Conservation (phyloP, 1,140 invertebrate genomes). For the Contarinia nasturtii region DNA sequence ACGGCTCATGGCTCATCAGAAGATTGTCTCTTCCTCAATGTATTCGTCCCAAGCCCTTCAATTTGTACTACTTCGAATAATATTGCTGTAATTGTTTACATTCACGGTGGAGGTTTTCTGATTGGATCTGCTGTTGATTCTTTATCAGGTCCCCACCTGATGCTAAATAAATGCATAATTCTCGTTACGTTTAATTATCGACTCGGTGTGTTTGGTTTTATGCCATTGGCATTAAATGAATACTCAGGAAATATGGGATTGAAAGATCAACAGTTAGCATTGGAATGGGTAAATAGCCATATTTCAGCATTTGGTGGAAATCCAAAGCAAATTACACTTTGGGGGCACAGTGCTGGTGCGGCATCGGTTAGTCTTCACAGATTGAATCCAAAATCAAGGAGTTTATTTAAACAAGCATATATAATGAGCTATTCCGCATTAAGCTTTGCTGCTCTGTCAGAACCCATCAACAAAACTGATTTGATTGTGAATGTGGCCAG, state of each 20-base stretch:
- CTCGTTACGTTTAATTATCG: slow-evolving; percentile 25
- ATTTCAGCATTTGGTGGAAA: slow-evolving; percentile 36
- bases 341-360: slow-evolving; percentile 32
- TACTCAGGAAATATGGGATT: slow-evolving; percentile 12
- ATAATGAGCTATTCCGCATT: no score
- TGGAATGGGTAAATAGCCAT: slow-evolving; percentile 31
- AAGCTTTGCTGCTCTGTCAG: no score
- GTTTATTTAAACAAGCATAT: no score
- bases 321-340: slow-evolving; percentile 29
- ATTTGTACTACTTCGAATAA: background rate
- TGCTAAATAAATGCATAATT: slow-evolving; percentile 36
- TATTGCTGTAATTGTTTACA: slow-evolving; percentile 11
- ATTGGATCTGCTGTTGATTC: slow-evolving; percentile 18
- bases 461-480: no score
- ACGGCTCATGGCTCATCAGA: slow-evolving; percentile 16
- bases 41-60: slow-evolving; percentile 27
- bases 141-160: slow-evolving; percentile 29
- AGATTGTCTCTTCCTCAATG: slow-evolving; percentile 42
- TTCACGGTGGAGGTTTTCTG: slow-evolving; percentile 14
- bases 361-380: background rate
- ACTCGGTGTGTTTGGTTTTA: slow-evolving; percentile 21
- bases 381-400: no score
- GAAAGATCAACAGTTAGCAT: slow-evolving; percentile 9
- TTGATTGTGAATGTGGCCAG: no score
- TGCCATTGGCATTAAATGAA: slow-evolving; percentile 23